Base-by-base conservation (phyloP, 2,888 invertebrate species). In the Drosophila paramelanica region DNA sequence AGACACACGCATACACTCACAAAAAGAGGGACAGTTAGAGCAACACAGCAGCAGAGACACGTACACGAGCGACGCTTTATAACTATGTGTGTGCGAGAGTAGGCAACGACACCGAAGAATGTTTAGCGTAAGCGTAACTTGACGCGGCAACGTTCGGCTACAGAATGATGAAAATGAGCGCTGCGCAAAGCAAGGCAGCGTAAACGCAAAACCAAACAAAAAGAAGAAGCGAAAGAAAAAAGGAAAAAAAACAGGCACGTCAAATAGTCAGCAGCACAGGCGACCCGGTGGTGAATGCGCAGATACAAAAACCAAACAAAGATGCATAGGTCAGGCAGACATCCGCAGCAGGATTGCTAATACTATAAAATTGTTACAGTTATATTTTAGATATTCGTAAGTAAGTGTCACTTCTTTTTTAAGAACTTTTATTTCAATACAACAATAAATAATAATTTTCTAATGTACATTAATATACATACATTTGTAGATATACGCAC, bases 71-170 rank as follows among this genome's bases (percentile, higher is more conserved):
- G 75, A 74, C 75, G 75, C 75, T 60, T 56, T 68, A 74, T 64
- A 55, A 31, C 10, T 31, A 31, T 31, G 10, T 73, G 57, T 73
- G 4, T 75, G 69, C 73, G 69, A 73, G 49, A 73, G 49, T 67
- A 55, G 43, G 62, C 55, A 64, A 74, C 43, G 38, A 74, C 53
- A 62, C 61, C 75, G 69, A 64, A 69, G 59, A 75, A 78, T 74
- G 43, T 74, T 75, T 50, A 74, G 62, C 74, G 74, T 73, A 67
- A 75, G 59, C 79, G 76, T 71, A 79, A 79, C 79, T 67, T 75
- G 60, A 79, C 79, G 79, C 82, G 76, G 67, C 79, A 79, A 81
- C 82, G 79, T 68, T 79, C 81, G 66, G 75, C 81, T 75, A 81
- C 82, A 79, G 79, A 79, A 79, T 79, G 79, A 78, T 67, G 74